phyloP scores from a whole-genome alignment of 1,140 invertebrate species.

The Pseudobourletiella spinata region DNA sequence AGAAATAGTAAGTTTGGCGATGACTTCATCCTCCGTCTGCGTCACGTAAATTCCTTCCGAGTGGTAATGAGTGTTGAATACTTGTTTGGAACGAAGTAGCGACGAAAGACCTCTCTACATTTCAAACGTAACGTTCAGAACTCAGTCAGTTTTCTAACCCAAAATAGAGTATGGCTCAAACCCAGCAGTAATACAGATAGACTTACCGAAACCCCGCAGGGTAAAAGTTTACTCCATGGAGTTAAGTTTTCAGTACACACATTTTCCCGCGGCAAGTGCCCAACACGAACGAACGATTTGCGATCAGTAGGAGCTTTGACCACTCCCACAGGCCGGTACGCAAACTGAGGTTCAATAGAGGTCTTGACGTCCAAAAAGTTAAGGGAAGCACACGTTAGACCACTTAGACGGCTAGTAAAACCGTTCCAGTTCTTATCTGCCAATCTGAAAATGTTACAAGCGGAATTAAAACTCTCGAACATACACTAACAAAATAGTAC shows the following conservation, averaged over 20 bases:
- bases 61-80: constrained; percentile 90
- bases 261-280: constrained; percentile 83
- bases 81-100: constrained; percentile 77
- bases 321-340: constrained; percentile 65
- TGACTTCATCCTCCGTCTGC: constrained; percentile 11
- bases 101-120: constrained; percentile 66
- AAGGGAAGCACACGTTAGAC: constrained; percentile 88
- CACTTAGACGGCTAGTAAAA: constrained; percentile 79
- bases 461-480: background rate
- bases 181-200: background rate
- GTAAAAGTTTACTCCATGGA: constrained; percentile 93
- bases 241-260: constrained; percentile 98
- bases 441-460: constrained; percentile 37
- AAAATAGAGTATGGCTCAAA: background rate
- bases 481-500: background rate
- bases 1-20: constrained; percentile 27
- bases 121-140: constrained; percentile 11
- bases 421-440: constrained; percentile 78
- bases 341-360: constrained; percentile 71
- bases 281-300: constrained; percentile 58
- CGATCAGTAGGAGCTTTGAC: constrained; percentile 46
- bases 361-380: constrained; percentile 90
- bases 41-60: constrained; percentile 75
- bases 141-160: background rate
- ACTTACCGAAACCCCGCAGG: constrained; percentile 69